Conservation (phyloP, 2,888 invertebrate genomes). For the Ctena decussata region DNA sequence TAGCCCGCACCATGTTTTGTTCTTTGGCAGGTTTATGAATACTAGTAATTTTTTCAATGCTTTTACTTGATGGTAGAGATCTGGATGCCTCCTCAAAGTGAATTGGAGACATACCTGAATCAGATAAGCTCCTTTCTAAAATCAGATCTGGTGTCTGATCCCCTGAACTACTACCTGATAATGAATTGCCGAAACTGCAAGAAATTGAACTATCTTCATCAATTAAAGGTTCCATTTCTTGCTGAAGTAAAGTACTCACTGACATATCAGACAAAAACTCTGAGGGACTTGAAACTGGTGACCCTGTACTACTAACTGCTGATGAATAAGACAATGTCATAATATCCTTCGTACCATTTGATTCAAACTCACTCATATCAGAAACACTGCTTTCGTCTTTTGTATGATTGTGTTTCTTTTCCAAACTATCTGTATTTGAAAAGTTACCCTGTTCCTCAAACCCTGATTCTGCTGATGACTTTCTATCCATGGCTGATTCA, state of each 20-base stretch:
- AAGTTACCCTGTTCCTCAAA: conserved; percentile 70
- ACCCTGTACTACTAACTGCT: conserved; percentile 63
- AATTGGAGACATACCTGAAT: conserved; percentile 67
- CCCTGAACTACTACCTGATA: conserved; percentile 62
- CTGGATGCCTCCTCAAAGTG: conserved; percentile 46
- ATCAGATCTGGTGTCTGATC: conserved; percentile 58
- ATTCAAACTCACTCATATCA: conserved; percentile 60
- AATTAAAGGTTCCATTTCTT: conserved; percentile 66
- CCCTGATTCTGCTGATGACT: conserved; percentile 71
- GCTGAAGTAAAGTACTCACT: conserved; percentile 69
- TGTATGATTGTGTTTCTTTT: conserved; percentile 57
- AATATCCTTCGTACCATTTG: conserved; percentile 57
- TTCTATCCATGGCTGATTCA: conserved; percentile 54
- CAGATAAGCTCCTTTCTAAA: conserved; percentile 64
- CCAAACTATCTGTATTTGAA: conserved; percentile 68
- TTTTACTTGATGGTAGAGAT: conserved; percentile 73
- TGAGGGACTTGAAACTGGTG: conserved; percentile 69
- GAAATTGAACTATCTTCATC: conserved; percentile 65
- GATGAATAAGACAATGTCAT: conserved; percentile 70
- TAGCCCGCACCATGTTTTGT: conserved; percentile 92
- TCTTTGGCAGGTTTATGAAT: conserved; percentile 40
- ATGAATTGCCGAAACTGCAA: conserved; percentile 56
- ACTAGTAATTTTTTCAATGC: conserved; percentile 81
- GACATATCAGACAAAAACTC: conserved; percentile 72
- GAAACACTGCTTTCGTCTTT: conserved; percentile 66